These are phyloP conservation scores for Anastatus disparis DNA, from an alignment of 1,140 invertebrate genomes.

Conservation along the genomic window DNA sequence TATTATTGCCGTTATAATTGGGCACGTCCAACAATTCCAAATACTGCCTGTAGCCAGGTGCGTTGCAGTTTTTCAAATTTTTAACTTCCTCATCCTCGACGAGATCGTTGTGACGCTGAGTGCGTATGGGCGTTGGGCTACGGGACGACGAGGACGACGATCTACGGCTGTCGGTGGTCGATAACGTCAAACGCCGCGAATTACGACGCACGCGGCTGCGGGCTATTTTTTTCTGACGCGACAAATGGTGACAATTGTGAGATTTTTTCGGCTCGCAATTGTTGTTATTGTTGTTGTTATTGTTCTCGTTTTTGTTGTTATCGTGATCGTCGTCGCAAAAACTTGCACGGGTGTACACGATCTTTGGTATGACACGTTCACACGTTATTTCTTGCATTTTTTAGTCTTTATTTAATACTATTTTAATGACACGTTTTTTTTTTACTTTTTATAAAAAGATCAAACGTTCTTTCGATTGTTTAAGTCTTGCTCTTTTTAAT, in stretches of 20 bases:
- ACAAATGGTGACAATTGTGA: conserved; percentile 47
- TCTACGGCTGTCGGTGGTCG: conserved; percentile 7
- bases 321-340: conserved; percentile 48
- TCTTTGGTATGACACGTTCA: conserved; percentile 55
- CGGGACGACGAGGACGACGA: conserved; percentile 57
- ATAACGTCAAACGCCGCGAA: conserved; percentile 46
- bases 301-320: neutral
- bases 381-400: conserved; percentile 50
- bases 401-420: too few species aligned
- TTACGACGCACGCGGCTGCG: conserved; percentile 52
- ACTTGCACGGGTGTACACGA: conserved; percentile 55
- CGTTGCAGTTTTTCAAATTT: conserved; percentile 31
- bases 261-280: conserved; percentile 39
- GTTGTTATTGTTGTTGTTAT: neutral
- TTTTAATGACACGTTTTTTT: too few species aligned
- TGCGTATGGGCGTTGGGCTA: conserved; percentile 52
- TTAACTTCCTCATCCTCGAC: conserved; percentile 3
- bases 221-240: conserved; percentile 49
- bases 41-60: conserved; percentile 82
- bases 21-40: conserved; percentile 80
- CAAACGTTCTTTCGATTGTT: too few species aligned
- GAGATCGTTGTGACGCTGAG: too few species aligned
- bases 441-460: too few species aligned
- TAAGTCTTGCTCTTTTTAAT: too few species aligned
- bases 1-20: conserved; percentile 46